Evolutionary conservation across 1,140 invertebrate species (phyloP).

Genomic region (Caenorhabditis tropicalis): DNA sequence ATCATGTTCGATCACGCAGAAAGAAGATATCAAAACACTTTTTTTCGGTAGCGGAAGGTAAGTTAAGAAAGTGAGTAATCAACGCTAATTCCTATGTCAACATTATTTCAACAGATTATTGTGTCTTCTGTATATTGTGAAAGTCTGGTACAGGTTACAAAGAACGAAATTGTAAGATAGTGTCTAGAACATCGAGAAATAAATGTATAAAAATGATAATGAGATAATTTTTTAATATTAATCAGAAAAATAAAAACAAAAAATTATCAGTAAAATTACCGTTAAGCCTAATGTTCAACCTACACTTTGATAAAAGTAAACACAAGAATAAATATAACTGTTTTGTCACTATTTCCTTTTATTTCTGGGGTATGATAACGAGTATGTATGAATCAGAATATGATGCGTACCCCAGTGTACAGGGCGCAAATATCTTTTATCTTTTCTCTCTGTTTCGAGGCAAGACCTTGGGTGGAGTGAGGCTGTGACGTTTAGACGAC

Average conservation of each 20-base stretch:
- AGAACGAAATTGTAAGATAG: no score
- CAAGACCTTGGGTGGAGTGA: neutral
- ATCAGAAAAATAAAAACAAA: no score
- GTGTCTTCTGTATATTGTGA: neutral
- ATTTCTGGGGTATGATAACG: conserved; percentile 21
- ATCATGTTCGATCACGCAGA: neutral
- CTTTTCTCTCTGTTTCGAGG: conserved; percentile 30
- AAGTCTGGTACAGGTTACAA: neutral
- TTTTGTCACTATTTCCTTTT: conserved; percentile 14
- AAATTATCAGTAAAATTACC: no score
- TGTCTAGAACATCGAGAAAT: no score
- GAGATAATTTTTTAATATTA: no score
- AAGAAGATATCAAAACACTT: conserved; percentile 13
- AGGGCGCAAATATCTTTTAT: conserved; percentile 41
- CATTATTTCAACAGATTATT: conserved; percentile 37
- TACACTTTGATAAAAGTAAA: neutral
- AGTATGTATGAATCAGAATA: conserved; percentile 44
- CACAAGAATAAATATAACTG: neutral
- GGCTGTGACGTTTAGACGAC: conserved; percentile 15
- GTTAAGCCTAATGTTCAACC: no score
- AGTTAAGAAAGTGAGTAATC: neutral
- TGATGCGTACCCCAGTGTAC: conserved; percentile 24
- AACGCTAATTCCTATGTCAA: conserved; percentile 16
- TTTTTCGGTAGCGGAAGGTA: neutral
- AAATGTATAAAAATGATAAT: no score